Percentiles rank a stretch among this genome's conserved stretches.
Conservation (phyloP, 1,140 invertebrate species). For the Drosophila auraria region DNA sequence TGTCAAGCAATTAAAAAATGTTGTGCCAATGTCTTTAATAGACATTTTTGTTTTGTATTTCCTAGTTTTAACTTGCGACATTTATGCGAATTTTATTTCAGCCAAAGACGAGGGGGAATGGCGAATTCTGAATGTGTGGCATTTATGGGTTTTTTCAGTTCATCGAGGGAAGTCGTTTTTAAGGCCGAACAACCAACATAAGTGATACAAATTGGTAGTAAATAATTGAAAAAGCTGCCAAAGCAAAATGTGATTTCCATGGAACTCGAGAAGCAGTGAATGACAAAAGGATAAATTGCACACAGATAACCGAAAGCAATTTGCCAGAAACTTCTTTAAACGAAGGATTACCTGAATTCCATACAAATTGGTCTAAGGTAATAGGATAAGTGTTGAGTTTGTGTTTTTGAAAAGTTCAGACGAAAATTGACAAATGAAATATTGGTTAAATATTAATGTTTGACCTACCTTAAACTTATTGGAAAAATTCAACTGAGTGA, state of each 20-base stretch:
- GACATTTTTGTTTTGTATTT: constrained; percentile 57
- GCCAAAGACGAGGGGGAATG: constrained; percentile 20
- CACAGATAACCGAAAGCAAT: constrained; percentile 22
- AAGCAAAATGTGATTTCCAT: constrained; percentile 31
- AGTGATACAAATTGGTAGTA: constrained; percentile 35
- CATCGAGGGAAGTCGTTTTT: constrained; percentile 16
- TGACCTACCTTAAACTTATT: constrained; percentile 29
- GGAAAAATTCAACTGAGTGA: constrained; percentile 12
- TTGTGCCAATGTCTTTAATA: constrained; percentile 72
- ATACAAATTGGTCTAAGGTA: constrained; percentile 26
- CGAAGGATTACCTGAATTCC: constrained; percentile 34
- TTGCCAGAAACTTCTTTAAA: constrained; percentile 27
- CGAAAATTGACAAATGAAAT: constrained; percentile 19
- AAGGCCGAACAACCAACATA: constrained; percentile 16
- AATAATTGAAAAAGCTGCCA: constrained; percentile 50
- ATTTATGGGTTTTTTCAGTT: constrained; percentile 44
- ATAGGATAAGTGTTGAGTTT: constrained; percentile 28
- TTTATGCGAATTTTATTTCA: constrained; percentile 53
- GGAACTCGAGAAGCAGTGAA: constrained; percentile 14
- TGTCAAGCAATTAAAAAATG: constrained; percentile 79
- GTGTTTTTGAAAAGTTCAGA: background rate
- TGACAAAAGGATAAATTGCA: constrained; percentile 33
- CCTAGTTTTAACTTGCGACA: constrained; percentile 61
- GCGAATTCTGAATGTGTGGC: constrained; percentile 45
- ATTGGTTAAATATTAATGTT: constrained; percentile 9